Percentiles rank a stretch among this genome's conserved stretches.
These are phyloP conservation scores for Micrasema longulum DNA, from an alignment of 1,140 invertebrate species.

Conservation along the genomic window DNA sequence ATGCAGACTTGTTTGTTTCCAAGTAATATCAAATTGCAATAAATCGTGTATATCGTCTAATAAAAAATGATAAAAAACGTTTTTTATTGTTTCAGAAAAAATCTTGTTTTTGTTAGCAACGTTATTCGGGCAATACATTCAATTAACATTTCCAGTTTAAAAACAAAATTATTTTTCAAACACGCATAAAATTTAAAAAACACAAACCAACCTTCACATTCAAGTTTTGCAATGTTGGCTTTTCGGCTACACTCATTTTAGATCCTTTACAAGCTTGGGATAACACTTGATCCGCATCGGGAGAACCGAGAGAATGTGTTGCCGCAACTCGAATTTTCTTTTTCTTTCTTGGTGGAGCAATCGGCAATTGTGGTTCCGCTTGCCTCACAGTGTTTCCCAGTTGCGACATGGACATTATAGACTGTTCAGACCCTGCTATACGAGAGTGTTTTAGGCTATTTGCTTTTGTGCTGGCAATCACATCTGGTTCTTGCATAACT, in stretches of 20 bases:
- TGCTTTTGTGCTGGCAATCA: constrained; percentile 92
- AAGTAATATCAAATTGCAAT: too few species aligned
- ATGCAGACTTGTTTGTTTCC: too few species aligned
- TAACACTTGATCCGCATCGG: constrained; percentile 41
- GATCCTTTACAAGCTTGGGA: constrained; percentile 5
- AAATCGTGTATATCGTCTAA: too few species aligned
- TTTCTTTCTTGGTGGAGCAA: constrained; percentile 86
- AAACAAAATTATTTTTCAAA: too few species aligned
- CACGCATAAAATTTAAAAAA: too few species aligned
- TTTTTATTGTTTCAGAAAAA: too few species aligned
- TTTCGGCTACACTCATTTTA: constrained; percentile 39
- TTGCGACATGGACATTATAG: constrained; percentile 58
- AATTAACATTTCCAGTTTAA: too few species aligned
- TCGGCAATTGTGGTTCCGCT: constrained; percentile 66
- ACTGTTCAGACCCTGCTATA: constrained; percentile 57
- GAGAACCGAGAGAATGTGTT: constrained; percentile 60
- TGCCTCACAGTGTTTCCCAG: constrained; percentile 53
- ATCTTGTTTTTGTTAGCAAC: too few species aligned
- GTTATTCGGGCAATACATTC: too few species aligned
- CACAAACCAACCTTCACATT: constrained; percentile 58
- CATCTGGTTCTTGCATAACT: constrained; percentile 86
- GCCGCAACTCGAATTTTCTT: constrained; percentile 70
- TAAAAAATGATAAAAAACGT: too few species aligned
- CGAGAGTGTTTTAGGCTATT: constrained; percentile 68
- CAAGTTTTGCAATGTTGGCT: constrained; percentile 57